These are phyloP conservation scores for Lasioglossum baleicum DNA, from an alignment of 1,140 invertebrate species.

Conservation along the genomic window DNA sequence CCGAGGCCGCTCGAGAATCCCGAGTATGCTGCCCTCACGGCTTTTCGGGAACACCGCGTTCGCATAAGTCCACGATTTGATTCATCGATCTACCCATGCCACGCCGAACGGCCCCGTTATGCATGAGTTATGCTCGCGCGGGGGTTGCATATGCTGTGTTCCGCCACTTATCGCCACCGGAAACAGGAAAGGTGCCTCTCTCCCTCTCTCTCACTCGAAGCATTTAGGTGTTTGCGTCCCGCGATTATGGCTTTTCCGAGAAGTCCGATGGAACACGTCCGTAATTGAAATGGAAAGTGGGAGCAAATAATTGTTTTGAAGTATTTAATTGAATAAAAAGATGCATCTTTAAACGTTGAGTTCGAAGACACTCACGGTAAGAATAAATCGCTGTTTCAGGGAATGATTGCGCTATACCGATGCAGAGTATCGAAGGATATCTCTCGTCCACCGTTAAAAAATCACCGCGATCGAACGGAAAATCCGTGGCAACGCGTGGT, in stretches of 20 bases:
- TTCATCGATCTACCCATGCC: neutral
- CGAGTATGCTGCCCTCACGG: neutral
- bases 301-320: too few relatives aligned
- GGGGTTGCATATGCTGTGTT: too few relatives aligned
- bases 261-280: too few relatives aligned
- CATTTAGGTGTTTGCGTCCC: too few relatives aligned
- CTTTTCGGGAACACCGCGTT: neutral
- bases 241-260: too few relatives aligned
- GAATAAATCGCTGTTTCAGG: neutral
- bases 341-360: too few relatives aligned
- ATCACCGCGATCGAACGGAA: neutral
- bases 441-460: neutral
- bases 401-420: neutral
- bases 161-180: too few relatives aligned
- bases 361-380: too few relatives aligned
- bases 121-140: neutral
- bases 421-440: neutral
- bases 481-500: slow-evolving; percentile 4
- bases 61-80: neutral
- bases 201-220: too few relatives aligned
- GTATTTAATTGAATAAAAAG: too few relatives aligned
- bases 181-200: too few relatives aligned
- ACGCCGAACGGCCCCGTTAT: neutral
- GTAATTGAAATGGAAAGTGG: too few relatives aligned
- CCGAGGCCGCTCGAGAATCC: neutral